Conservation (phyloP, 2,888 invertebrate species). For the Choreutis nemorana region DNA sequence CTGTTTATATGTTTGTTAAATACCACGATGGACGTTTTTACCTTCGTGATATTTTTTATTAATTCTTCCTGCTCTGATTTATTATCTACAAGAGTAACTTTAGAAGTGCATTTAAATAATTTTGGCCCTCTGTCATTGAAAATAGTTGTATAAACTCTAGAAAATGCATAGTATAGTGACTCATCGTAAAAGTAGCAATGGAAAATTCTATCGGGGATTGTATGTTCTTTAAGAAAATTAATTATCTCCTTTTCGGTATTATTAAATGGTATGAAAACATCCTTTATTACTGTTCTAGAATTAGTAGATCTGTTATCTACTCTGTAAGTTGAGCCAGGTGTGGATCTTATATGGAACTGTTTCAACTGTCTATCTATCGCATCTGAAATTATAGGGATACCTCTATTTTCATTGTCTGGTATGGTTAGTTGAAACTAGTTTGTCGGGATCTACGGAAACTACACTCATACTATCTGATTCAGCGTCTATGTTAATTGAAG, state of each 20-base stretch:
- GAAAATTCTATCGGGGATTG: slow-evolving; percentile 6
- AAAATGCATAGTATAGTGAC: slow-evolving; percentile 10
- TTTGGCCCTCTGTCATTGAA: slow-evolving; percentile 1
- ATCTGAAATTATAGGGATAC: slow-evolving; percentile 6
- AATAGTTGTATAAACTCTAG: slow-evolving; percentile 2
- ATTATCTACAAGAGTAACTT: neutral
- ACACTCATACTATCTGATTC: neutral
- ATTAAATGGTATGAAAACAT: slow-evolving; percentile 3
- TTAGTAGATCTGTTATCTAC: slow-evolving; percentile 2
- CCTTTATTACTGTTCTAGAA: slow-evolving; percentile 2
- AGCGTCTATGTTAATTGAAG: neutral
- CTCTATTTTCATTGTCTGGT: neutral
- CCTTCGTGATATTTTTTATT: slow-evolving; percentile 7
- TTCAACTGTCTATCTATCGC: slow-evolving; percentile 10
- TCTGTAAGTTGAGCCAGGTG: slow-evolving; percentile 5
- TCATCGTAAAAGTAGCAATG: slow-evolving; percentile 8
- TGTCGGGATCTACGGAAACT: neutral
- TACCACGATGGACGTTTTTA: slow-evolving; percentile 8
- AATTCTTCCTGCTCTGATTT: neutral
- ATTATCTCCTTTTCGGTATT: slow-evolving; percentile 8
- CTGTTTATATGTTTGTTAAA: slow-evolving; percentile 12
- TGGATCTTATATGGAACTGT: slow-evolving; percentile 8
- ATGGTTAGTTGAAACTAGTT: neutral
- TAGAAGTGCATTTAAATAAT: neutral
- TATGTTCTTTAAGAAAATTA: slow-evolving; percentile 8